Base-by-base conservation (phyloP, 2,888 invertebrate species). In the Pegoplata infirma region DNA sequence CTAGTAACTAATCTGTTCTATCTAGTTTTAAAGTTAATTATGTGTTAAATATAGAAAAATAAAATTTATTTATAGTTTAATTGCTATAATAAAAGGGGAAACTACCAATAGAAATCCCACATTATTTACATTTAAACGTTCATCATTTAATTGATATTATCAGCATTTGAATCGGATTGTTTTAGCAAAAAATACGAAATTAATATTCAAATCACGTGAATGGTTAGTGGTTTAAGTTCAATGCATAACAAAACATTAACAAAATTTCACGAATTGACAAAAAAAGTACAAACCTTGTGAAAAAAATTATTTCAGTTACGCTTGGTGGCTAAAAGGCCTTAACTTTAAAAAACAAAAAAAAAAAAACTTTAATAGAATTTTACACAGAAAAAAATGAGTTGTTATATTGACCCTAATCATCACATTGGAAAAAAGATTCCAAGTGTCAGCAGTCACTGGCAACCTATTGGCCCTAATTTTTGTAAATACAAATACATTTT, bases 151-250 rank as follows among this genome's bases (percentile, higher is more conserved):
- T 10, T 28, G 28, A 32, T 32, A 32, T 10, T 32, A 32, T 32
- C 0, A n/a, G n/a, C n/a, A 32, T 32, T 32, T 32, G 10, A 32
- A 10, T n/a, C n/a, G n/a, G n/a, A 32, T 32, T 32, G 32, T 56
- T 44, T 12, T 10, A 46, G 16, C n/a, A 17, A 10, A 10, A 10
- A 6, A 6, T n/a, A 19, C 7, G n/a, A 19, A 5, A 63, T 63
- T 49, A 32, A 5, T 63, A 63, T n/a, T 8, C n/a, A 32, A 63
- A 32, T 63, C 61, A 63, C 61, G 47, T 63, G 32, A 49, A n/a
- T 19, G 8, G 19, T 21, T 63, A 28, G 19, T 32, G 28, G 28
- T 47, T 47, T 61, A 61, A 61, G 47, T 28, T 17, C 17, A 47
- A 25, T 59, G 59, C 23, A 46, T 46, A 7, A 46, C 21, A 58